Conservation (phyloP, 1,140 invertebrate species). For the Bombus superbus region DNA sequence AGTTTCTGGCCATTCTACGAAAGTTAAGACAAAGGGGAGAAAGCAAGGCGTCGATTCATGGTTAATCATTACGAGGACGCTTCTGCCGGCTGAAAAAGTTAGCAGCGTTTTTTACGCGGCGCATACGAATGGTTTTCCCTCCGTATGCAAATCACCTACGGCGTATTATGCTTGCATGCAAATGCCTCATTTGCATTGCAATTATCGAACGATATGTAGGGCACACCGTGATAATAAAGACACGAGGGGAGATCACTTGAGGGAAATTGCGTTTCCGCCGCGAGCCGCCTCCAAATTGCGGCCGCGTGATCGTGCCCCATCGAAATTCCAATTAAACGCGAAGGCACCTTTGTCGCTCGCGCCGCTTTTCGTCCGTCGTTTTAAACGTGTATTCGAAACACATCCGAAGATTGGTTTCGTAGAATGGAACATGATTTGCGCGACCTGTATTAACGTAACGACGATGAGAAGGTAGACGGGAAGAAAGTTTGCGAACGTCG, state of each 20-base stretch:
- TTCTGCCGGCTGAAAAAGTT: not conserved
- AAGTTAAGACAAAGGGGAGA: no score
- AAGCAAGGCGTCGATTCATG: not conserved
- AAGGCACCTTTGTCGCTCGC: not conserved
- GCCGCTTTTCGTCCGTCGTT: not conserved
- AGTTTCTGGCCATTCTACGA: no score
- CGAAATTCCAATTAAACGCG: constrained; percentile 11
- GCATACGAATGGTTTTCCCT: constrained; percentile 22
- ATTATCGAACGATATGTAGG: constrained; percentile 38
- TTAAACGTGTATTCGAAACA: not conserved
- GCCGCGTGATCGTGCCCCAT: not conserved
- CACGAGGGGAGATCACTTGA: constrained; percentile 6
- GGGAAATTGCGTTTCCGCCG: constrained; percentile 21
- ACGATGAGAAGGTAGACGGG: no score
- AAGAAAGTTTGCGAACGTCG: not conserved
- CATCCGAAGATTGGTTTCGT: not conserved
- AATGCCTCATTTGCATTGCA: constrained; percentile 41
- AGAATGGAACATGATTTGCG: not conserved
- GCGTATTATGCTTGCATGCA: constrained; percentile 33
- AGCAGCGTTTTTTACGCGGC: not conserved
- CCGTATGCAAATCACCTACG: constrained; percentile 22
- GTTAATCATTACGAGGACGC: not conserved
- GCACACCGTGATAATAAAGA: constrained; percentile 33
- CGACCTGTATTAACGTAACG: not conserved
- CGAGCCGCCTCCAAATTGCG: not conserved